phyloP scores from a whole-genome alignment of 1,140 invertebrate species.

The Drosophila micromelanica region DNA sequence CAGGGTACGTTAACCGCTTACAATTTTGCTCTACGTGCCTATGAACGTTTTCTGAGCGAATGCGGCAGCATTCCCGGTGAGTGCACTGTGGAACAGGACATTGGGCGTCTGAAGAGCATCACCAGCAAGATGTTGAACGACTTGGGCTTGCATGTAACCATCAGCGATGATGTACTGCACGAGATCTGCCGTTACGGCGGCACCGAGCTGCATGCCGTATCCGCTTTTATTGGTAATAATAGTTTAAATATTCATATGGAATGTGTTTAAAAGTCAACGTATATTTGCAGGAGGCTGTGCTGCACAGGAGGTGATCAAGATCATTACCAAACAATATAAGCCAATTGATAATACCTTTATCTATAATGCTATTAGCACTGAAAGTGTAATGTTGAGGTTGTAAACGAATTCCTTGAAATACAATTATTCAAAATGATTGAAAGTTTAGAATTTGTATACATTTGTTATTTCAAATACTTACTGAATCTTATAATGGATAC shows the following conservation, averaged over 20 bases:
- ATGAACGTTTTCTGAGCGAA: constrained; percentile 95
- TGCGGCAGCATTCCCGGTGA: constrained; percentile 96
- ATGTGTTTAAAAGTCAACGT: background rate
- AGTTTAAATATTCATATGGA: background rate
- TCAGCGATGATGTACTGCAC: constrained; percentile 97
- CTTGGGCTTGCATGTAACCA: constrained; percentile 91
- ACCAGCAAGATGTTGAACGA: constrained; percentile 93
- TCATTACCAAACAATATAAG: constrained; percentile 98
- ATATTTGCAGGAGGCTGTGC: constrained; percentile 90
- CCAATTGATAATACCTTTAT: constrained; percentile 98
- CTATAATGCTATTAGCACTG: constrained; percentile 96
- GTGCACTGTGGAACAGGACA: constrained; percentile 95
- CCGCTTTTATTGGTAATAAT: constrained; percentile 92
- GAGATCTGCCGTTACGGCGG: constrained; percentile 98
- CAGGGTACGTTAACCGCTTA: constrained; percentile 94
- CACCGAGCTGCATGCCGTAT: constrained; percentile 97
- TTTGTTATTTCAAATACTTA: background rate
- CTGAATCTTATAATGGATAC: background rate
- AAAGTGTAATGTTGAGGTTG: constrained; percentile 88
- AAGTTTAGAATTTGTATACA: background rate
- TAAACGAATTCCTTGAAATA: constrained; percentile 50
- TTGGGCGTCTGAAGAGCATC: constrained; percentile 92
- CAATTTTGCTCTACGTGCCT: constrained; percentile 94
- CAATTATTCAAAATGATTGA: constrained; percentile 21
- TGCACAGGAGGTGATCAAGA: constrained; percentile 98